phyloP scores from a whole-genome alignment of 2,888 invertebrate genomes.

The Quadroppia sp. region DNA sequence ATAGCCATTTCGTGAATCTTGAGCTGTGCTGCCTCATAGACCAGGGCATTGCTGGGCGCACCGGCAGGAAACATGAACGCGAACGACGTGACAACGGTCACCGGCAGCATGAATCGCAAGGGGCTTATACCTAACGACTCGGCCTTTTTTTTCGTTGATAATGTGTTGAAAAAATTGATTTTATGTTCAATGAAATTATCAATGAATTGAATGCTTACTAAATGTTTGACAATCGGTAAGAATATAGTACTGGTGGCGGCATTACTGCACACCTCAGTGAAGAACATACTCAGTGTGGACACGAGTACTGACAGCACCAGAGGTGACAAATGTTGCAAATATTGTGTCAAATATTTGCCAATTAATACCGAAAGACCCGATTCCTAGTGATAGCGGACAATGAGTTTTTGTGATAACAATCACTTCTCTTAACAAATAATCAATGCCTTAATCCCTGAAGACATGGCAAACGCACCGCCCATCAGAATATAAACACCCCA shows the following conservation, averaged over 20 bases:
- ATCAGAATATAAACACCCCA: constrained; percentile 84
- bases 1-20: constrained; percentile 70
- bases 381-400: constrained; percentile 50
- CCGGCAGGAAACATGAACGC: constrained; percentile 90
- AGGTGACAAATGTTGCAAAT: constrained; percentile 63
- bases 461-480: constrained; percentile 85
- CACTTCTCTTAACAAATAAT: constrained; percentile 49
- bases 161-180: background rate
- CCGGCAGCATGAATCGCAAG: constrained; percentile 81
- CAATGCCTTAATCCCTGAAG: constrained; percentile 66
- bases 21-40: constrained; percentile 75
- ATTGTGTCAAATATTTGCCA: constrained; percentile 65
- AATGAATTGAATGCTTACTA: constrained; percentile 58
- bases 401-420: background rate
- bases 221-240: constrained; percentile 72
- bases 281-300: constrained; percentile 66
- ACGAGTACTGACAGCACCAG: constrained; percentile 70
- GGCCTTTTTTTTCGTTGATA: constrained; percentile 64
- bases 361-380: constrained; percentile 73
- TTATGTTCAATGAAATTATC: background rate
- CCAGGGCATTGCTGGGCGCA: constrained; percentile 91
- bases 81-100: constrained; percentile 80
- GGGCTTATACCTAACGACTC: constrained; percentile 71
- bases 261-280: constrained; percentile 84
- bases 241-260: constrained; percentile 83